Conservation (phyloP, 2,888 invertebrate genomes). For the Rugalucina vietnamica region DNA sequence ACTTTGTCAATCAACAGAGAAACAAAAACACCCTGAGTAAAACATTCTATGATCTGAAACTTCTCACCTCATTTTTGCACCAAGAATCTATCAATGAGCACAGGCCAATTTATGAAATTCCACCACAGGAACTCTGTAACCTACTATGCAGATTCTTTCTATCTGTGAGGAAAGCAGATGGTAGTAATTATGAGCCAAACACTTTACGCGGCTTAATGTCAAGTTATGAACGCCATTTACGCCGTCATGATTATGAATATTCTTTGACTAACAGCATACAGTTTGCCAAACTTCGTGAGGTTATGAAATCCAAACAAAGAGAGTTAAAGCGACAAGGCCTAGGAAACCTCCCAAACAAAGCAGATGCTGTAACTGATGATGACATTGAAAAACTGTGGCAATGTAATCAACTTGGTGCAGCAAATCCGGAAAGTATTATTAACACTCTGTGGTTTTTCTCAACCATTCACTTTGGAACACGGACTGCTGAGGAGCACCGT, state of each 20-base stretch:
- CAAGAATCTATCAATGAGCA: neutral
- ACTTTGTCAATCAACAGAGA: neutral
- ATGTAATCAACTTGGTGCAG: constrained; percentile 24
- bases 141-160: neutral
- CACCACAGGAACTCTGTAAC: neutral
- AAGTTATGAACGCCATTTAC: neutral
- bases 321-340: neutral
- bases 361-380: constrained; percentile 24
- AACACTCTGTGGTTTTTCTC: constrained; percentile 47
- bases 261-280: neutral
- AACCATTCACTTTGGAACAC: constrained; percentile 39
- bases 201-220: neutral
- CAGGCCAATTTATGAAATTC: neutral
- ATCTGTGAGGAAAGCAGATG: neutral
- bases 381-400: constrained; percentile 33
- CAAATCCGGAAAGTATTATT: constrained; percentile 30
- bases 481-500: constrained; percentile 33
- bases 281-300: neutral
- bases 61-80: neutral
- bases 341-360: constrained; percentile 28
- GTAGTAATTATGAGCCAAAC: neutral
- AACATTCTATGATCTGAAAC: neutral
- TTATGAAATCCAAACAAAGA: neutral
- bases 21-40: neutral
- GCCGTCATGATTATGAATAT: neutral